Evolutionary conservation across 1,140 invertebrate genomes (phyloP).

Genomic region (Holotrichia oblita): DNA sequence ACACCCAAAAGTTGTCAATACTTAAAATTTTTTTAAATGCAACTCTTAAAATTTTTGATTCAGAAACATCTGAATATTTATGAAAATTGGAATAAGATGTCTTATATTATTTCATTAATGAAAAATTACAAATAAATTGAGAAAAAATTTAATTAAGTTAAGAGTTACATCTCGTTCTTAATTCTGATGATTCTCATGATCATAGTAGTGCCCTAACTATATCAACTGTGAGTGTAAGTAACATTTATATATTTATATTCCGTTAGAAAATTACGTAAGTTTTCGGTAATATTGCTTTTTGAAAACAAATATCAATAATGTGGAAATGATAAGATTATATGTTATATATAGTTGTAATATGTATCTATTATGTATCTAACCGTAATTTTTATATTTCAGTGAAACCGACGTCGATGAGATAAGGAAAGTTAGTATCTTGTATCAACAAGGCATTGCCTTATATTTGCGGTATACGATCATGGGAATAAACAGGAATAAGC

Average conservation of each 20-base stretch:
- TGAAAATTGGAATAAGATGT: no score
- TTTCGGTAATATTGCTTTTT: slow-evolving; percentile 7
- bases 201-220: no score
- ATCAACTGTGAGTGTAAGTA: no score
- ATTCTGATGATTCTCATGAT: no score
- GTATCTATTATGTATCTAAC: not conserved
- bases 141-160: no score
- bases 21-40: no score
- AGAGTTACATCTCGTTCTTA: no score
- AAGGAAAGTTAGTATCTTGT: slow-evolving; percentile 18
- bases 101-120: no score
- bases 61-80: no score
- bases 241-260: not conserved
- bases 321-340: slow-evolving; percentile 1
- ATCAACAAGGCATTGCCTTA: slow-evolving; percentile 28
- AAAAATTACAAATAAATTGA: no score
- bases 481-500: not conserved
- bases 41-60: no score
- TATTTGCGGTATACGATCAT: not conserved
- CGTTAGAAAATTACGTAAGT: slow-evolving; percentile 19
- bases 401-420: not conserved
- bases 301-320: slow-evolving; percentile 28
- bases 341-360: not conserved
- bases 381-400: slow-evolving; percentile 29
- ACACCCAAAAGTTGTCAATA: no score